Evolutionary conservation across 1,140 invertebrate genomes (phyloP).

Genomic region (Cherax destructor): DNA sequence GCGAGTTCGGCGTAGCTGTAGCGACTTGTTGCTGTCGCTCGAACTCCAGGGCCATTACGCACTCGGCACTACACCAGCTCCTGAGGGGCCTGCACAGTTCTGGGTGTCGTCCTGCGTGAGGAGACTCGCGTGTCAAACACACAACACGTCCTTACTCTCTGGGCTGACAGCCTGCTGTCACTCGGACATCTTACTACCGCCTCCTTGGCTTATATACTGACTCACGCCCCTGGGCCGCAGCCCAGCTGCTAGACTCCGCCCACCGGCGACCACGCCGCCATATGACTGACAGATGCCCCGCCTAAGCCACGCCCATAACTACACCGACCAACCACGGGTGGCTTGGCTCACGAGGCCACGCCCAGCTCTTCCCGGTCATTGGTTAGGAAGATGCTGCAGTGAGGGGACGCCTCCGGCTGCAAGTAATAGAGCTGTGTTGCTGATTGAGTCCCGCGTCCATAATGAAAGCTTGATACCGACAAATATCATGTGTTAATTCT

Average conservation of each 20-base stretch:
- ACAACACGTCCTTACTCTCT: conserved; percentile 38
- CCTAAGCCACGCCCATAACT: conserved; percentile 6
- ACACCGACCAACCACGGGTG: conserved; percentile 5
- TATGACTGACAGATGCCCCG: conserved; percentile 48
- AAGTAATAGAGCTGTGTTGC: conserved; percentile 71
- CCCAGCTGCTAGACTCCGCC: conserved; percentile 38
- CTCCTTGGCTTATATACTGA: conserved; percentile 69
- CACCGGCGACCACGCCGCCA: conserved; percentile 12
- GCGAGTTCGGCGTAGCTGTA: neutral
- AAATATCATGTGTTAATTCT: conserved; percentile 71
- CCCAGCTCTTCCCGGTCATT: conserved; percentile 21
- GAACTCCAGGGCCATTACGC: conserved; percentile 50
- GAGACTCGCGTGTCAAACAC: conserved; percentile 64
- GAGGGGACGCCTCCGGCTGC: neutral
- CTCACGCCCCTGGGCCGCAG: conserved; percentile 59
- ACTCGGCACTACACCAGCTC: conserved; percentile 20
- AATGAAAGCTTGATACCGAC: conserved; percentile 72
- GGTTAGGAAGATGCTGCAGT: neutral
- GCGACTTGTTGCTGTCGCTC: conserved; percentile 50
- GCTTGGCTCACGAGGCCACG: neutral
- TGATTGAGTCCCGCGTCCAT: conserved; percentile 68
- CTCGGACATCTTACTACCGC: conserved; percentile 66
- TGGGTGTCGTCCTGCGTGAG: conserved; percentile 34
- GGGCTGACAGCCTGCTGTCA: conserved; percentile 59
- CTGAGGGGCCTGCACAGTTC: conserved; percentile 6